phyloP scores from a whole-genome alignment of 2,888 invertebrate species.

The Stenchaetothrips biformis region DNA sequence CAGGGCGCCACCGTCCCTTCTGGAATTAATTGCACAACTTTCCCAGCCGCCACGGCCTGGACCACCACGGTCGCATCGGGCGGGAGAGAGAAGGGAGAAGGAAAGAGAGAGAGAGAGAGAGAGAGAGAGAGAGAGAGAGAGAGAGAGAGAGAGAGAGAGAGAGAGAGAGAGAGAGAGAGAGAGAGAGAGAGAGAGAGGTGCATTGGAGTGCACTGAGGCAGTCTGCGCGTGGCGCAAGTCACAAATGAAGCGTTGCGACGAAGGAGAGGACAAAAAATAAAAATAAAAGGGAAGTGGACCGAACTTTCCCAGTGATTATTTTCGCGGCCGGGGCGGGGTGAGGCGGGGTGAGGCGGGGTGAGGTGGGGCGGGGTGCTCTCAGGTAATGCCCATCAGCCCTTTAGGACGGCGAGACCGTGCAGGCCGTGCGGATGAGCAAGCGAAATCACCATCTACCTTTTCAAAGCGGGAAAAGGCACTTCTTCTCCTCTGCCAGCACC shows the following conservation, averaged over 20 bases:
- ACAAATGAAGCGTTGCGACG: background rate
- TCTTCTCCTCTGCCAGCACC: too few relatives aligned
- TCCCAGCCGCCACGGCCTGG: background rate
- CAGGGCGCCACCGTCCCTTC: background rate
- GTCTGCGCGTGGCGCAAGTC: background rate
- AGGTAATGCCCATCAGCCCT: too few relatives aligned
- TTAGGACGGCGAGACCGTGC: too few relatives aligned
- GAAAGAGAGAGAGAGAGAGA: too few relatives aligned
- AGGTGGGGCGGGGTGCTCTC: background rate
- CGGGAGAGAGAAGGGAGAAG: background rate
- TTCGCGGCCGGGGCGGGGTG: background rate
- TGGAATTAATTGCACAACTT: conserved; percentile 22
- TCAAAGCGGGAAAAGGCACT: too few relatives aligned
- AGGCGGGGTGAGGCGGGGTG: background rate
- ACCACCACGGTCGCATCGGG: background rate
- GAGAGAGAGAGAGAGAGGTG: background rate
- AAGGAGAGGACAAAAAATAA: background rate
- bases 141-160: background rate
- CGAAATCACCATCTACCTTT: too few relatives aligned
- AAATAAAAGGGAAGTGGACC: background rate
- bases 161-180: background rate
- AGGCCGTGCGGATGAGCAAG: too few relatives aligned
- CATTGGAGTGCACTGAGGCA: background rate
- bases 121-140: too few relatives aligned
- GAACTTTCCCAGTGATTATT: background rate